phyloP scores from a whole-genome alignment of 2,113 vertebrate genomes.

The Stegostoma tigrinum region DNA sequence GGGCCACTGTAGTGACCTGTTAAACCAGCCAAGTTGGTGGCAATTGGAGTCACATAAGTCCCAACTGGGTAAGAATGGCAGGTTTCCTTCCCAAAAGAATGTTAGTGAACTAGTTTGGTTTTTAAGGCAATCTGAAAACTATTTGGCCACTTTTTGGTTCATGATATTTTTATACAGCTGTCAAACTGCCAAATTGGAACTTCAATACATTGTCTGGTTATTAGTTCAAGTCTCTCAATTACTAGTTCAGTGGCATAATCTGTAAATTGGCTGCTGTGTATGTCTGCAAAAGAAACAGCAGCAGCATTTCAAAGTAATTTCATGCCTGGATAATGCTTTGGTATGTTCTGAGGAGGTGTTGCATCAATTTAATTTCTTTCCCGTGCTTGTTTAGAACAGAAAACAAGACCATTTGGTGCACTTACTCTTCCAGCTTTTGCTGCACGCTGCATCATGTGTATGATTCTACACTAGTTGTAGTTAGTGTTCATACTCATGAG shows the following conservation, averaged over 20 bases:
- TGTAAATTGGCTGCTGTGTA: background rate
- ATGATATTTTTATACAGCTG: background rate
- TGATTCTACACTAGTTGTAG: background rate
- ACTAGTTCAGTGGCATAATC: background rate
- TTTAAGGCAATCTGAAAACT: background rate
- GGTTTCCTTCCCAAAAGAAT: background rate
- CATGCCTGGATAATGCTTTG: background rate
- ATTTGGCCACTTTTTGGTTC: background rate
- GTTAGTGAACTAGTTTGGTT: background rate
- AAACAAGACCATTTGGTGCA: background rate
- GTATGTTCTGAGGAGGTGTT: background rate
- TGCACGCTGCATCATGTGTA: background rate
- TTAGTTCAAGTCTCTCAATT: background rate
- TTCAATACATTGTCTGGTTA: background rate
- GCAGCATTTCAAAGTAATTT: background rate
- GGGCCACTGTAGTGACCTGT: background rate
- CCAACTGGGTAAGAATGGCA: background rate
- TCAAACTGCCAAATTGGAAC: background rate
- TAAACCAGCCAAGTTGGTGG: background rate
- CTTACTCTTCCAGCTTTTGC: background rate
- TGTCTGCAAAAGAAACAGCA: background rate
- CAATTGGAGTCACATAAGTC: background rate
- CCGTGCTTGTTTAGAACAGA: background rate
- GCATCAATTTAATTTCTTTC: background rate
- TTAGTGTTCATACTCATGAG: background rate